phyloP scores from a whole-genome alignment of 2,113 vertebrate genomes.

The Sorex fumeus region DNA sequence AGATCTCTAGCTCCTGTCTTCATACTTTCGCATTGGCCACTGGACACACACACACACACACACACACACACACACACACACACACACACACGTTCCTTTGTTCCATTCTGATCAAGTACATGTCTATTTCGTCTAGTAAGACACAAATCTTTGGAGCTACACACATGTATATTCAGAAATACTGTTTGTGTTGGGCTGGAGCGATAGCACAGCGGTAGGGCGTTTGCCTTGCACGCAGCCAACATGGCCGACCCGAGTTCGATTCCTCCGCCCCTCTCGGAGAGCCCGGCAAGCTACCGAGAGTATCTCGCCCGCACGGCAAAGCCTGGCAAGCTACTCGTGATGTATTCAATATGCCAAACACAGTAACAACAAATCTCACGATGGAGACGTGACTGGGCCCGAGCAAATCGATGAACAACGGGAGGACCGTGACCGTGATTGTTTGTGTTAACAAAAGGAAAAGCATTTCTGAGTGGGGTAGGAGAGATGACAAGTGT shows the following conservation, averaged over 20 bases:
- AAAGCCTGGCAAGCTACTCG: no score
- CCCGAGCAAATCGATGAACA: no score
- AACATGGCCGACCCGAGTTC: no score
- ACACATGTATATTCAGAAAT: neutral
- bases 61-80: rapidly evolving
- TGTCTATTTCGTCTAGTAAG: neutral
- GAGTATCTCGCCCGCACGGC: no score
- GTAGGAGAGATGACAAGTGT: neutral
- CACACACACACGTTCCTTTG: neutral
- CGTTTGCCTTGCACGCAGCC: no score
- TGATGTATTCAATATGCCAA: no score
- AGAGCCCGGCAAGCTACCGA: no score
- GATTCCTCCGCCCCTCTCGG: no score
- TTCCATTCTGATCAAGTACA: neutral
- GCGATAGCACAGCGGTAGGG: no score
- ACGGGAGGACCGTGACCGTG: no score
- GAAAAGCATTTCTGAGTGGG: neutral
- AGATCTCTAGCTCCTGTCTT: neutral
- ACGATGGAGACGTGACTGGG: no score
- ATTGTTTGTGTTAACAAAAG: neutral
- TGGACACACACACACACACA: neutral
- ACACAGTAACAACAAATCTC: no score
- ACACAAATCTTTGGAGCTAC: neutral
- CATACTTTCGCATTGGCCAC: neutral
- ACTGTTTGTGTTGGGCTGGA: neutral